Evolutionary conservation across 2,113 vertebrate genomes (phyloP).

Genomic region (Odontesthes bonariensis): DNA sequence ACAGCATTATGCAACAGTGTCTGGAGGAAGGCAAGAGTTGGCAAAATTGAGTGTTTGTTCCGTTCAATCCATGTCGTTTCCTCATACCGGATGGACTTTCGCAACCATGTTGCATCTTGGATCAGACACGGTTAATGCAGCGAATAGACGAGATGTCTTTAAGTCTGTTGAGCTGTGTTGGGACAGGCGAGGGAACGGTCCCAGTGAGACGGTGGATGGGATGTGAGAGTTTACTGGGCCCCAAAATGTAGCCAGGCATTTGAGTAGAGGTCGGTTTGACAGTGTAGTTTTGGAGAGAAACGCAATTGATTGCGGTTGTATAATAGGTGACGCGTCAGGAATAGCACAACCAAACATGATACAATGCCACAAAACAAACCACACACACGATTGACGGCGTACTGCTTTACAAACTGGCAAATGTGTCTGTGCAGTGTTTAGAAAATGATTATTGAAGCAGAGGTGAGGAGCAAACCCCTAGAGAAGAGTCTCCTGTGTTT

Average conservation of each 20-base stretch:
- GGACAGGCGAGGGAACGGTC: background rate
- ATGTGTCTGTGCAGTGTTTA: background rate
- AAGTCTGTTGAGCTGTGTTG: constrained; percentile 37
- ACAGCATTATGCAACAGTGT: constrained; percentile 67
- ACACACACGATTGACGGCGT: background rate
- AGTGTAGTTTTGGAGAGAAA: background rate
- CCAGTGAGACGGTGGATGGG: background rate
- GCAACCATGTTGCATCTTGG: constrained; percentile 55
- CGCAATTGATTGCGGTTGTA: background rate
- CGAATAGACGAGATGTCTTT: constrained; percentile 51
- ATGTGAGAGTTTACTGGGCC: background rate
- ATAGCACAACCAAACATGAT: too few species aligned
- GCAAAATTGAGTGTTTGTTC: constrained; percentile 64
- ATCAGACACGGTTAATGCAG: constrained; percentile 24
- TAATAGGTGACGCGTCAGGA: background rate
- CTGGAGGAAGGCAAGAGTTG: constrained; percentile 66
- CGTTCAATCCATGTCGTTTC: constrained; percentile 64
- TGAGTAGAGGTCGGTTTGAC: background rate
- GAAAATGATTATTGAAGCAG: constrained; percentile 32
- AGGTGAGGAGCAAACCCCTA: constrained; percentile 44
- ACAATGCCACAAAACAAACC: too few species aligned
- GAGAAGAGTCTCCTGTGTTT: constrained; percentile 38
- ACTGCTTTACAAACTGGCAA: background rate
- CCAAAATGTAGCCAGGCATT: background rate
- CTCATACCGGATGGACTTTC: constrained; percentile 56